These are phyloP conservation scores for Chrysocyon brachyurus DNA, from an alignment of 2,797 vertebrate genomes.

Conservation along the genomic window DNA sequence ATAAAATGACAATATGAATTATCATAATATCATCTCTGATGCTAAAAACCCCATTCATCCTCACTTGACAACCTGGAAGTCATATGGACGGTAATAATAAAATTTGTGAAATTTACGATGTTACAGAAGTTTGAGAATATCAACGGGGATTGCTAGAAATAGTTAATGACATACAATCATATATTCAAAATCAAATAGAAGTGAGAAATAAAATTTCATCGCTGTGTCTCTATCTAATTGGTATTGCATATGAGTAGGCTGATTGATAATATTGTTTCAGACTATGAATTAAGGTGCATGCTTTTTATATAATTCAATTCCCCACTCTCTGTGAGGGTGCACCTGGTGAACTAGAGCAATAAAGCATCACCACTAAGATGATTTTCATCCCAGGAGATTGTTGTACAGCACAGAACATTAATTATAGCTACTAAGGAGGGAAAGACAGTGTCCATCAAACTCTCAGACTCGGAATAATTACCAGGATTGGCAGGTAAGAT, in stretches of 20 bases:
- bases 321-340: neutral
- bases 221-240: conserved; percentile 1
- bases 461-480: neutral
- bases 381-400: conserved; percentile 56
- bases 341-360: conserved; percentile 36
- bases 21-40: neutral
- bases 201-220: neutral
- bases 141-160: neutral
- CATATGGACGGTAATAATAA: neutral
- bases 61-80: neutral
- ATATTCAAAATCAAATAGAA: neutral
- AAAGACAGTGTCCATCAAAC: conserved; percentile 63
- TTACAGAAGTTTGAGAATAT: neutral
- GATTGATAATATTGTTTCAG: conserved; percentile 65
- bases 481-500: neutral
- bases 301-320: conserved; percentile 40
- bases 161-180: neutral
- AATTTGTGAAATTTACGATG: neutral
- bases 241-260: neutral
- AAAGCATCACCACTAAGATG: neutral
- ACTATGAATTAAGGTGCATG: conserved; percentile 49
- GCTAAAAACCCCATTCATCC: neutral
- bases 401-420: conserved; percentile 46
- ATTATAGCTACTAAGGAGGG: conserved; percentile 36
- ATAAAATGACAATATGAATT: neutral